Evolutionary conservation across 1,140 invertebrate species (phyloP), one percentile per base, ranked within the genome.

Genomic region (Copidosoma floridanum): DNA sequence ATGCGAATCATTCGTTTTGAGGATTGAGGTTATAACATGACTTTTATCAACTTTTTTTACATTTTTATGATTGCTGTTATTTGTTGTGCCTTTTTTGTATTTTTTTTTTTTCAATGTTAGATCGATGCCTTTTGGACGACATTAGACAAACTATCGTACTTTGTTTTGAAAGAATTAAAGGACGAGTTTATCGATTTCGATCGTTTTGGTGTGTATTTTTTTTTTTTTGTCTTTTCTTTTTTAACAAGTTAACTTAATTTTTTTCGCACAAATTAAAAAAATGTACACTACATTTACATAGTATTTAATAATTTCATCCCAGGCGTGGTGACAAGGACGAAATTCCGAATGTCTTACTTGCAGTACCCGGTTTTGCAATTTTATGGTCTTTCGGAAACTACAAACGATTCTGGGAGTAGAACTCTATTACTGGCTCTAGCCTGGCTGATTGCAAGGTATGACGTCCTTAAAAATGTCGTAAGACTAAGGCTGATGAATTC

Each of bases 271-370:
- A 40, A 44, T 57, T 40, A 55, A 4, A 37, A 38, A 2, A 12
- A 1, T 12, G 46, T 46, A 48, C 12, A 21, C 5, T 23, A 48
- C 24, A 14, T 11, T 24, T 12, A 35, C 44, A 27, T 27, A 35
- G 24, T 29, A 38, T 50, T 21, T 8, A 32, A 12, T 32, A 0
- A 6, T 32, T 32, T 32, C 29, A 32, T 32, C 12, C 21, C 55
- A 77, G 75, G 71, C 48, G 63, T 59, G 27, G 23, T 60, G 10
- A 64, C 46, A 41, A 58, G 66, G 6, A 63, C 66, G 0, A 76
- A 75, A 63, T 59, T 77, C 21, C 68, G 67, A 52, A 69, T 77
- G 29, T 71, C 73, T 10, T 69, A 64, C 50, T 61, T 77, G 37
- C 66, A 71, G 51, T 77, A 75, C 32, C 59, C 72, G n/a, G 47